Evolutionary conservation across 2,888 invertebrate genomes (phyloP).

Genomic region (Leucophora obtusa): DNA sequence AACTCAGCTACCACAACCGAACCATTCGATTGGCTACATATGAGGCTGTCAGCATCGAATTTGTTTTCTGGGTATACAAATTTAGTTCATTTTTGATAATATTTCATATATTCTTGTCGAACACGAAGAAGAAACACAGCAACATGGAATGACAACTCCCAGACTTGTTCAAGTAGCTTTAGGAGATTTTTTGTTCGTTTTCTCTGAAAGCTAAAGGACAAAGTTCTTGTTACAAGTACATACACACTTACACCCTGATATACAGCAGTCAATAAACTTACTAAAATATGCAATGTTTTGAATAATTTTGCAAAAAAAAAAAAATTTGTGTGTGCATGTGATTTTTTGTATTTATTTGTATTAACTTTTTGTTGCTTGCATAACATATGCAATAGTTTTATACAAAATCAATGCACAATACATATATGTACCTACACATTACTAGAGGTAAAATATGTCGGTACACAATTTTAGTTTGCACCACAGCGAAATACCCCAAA

Average conservation of each 20-base stretch:
- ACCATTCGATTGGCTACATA: too few relatives aligned
- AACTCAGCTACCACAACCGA: too few relatives aligned
- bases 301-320: conserved; percentile 63
- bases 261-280: conserved; percentile 58
- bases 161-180: conserved; percentile 44
- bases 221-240: conserved; percentile 31
- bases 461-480: conserved; percentile 12
- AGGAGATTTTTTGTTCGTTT: conserved; percentile 24
- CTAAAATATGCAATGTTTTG: conserved; percentile 67
- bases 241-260: neutral
- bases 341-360: neutral
- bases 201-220: conserved; percentile 28
- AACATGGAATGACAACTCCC: conserved; percentile 14
- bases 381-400: conserved; percentile 23
- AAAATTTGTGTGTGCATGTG: neutral
- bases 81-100: conserved; percentile 29
- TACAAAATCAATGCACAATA: conserved; percentile 27
- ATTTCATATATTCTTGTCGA: conserved; percentile 41
- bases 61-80: too few relatives aligned
- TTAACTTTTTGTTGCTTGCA: conserved; percentile 3
- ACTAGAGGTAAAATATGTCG: neutral
- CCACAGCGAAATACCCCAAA: conserved; percentile 67
- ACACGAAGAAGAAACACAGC: conserved; percentile 39
- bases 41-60: too few relatives aligned
- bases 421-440: neutral